phyloP scores from a whole-genome alignment of 2,113 vertebrate genomes.

The Microcebus jonahi region DNA sequence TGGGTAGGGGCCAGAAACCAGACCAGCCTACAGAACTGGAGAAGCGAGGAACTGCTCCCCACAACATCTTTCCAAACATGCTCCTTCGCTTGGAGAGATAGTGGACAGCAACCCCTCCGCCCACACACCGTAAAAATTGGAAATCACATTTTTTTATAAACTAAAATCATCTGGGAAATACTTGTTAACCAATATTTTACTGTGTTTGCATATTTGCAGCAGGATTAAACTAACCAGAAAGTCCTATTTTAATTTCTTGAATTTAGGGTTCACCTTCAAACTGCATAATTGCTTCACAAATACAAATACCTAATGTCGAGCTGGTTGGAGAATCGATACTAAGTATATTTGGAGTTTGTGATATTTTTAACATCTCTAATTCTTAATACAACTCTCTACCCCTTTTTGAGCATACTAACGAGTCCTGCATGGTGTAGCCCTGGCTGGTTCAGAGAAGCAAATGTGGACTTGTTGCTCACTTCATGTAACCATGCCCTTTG shows the following conservation, averaged over 20 bases:
- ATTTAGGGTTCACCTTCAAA: neutral
- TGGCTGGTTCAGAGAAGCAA: conserved; percentile 30
- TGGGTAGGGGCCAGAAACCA: neutral
- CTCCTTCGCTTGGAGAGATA: neutral
- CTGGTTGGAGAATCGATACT: neutral
- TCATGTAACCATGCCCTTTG: conserved; percentile 80
- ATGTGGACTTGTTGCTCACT: conserved; percentile 70
- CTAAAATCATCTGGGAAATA: neutral
- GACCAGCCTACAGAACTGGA: neutral
- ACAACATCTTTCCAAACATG: neutral
- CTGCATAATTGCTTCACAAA: neutral
- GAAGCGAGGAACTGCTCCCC: fast-evolving
- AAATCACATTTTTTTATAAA: neutral
- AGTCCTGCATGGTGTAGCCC: conserved; percentile 3
- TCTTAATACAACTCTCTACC: neutral
- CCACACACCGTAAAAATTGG: neutral
- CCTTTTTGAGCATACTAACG: conserved; percentile 48
- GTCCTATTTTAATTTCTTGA: conserved; percentile 5
- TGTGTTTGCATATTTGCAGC: neutral
- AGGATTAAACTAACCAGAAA: neutral
- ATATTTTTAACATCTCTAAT: neutral
- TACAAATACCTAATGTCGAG: conserved; percentile 14
- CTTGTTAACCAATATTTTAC: neutral
- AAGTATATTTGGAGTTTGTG: neutral
- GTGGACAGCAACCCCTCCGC: too few relatives aligned